Percentiles rank a stretch among this genome's conserved stretches.
Evolutionary conservation across 2,113 vertebrate genomes (phyloP).

Genomic region (Hippocampus mohnikei): DNA sequence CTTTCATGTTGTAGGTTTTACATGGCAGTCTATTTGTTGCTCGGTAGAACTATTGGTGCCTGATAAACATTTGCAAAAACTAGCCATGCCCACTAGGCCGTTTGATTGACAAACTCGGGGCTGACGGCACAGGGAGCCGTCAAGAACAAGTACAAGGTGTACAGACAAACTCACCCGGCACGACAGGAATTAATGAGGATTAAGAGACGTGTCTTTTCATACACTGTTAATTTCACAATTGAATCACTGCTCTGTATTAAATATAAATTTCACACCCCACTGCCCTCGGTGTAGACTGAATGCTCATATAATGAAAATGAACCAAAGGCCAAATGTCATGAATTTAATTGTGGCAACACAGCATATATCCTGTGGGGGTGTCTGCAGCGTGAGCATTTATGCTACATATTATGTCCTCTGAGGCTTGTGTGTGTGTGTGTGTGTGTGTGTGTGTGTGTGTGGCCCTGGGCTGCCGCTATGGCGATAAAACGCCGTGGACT

Average conservation of each 20-base stretch:
- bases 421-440: constrained; percentile 24
- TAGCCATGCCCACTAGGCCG: neutral
- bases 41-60: neutral
- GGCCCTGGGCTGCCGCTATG: constrained; percentile 31
- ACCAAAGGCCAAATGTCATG: constrained; percentile 36
- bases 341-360: constrained; percentile 33
- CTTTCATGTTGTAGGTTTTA: neutral
- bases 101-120: neutral
- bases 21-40: neutral
- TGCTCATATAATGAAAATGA: constrained; percentile 35
- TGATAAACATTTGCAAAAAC: neutral
- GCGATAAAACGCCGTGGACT: constrained; percentile 42
- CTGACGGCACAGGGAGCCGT: neutral
- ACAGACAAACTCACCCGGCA: neutral
- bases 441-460: constrained; percentile 13
- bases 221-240: neutral
- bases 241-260: constrained; percentile 2
- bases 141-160: neutral
- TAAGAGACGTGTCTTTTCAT: constrained; percentile 1
- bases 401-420: constrained; percentile 34
- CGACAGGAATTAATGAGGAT: constrained; percentile 4
- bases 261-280: neutral
- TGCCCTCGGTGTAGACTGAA: constrained; percentile 30
- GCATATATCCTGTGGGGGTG: constrained; percentile 46
- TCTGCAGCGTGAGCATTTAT: constrained; percentile 39